Evolutionary conservation across 2,888 invertebrate species (phyloP).

Genomic region (Deroplatys truncata): DNA sequence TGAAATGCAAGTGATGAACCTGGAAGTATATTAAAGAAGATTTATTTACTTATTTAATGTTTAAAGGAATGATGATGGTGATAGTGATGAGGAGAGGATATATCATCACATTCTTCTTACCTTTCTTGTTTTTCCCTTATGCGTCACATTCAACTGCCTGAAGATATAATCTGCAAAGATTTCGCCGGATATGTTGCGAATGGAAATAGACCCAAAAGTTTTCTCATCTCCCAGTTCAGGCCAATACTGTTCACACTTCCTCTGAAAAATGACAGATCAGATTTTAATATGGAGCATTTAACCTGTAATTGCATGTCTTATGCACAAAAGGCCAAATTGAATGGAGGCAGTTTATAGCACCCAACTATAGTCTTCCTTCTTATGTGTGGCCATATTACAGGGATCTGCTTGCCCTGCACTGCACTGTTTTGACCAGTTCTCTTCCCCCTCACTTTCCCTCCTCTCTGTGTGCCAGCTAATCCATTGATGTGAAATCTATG

Average conservation of each 20-base stretch:
- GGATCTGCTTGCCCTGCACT: too few relatives aligned
- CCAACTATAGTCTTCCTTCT: too few relatives aligned
- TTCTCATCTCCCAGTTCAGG: slow-evolving; percentile 45
- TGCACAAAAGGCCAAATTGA: too few relatives aligned
- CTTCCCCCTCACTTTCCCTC: too few relatives aligned
- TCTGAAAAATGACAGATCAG: slow-evolving; percentile 37
- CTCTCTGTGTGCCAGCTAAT: too few relatives aligned
- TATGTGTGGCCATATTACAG: too few relatives aligned
- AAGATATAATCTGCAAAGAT: slow-evolving; percentile 18
- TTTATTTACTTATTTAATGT: background rate
- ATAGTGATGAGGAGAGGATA: background rate
- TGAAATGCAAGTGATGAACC: slow-evolving; percentile 50
- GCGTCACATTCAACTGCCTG: slow-evolving; percentile 22
- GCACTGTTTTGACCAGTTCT: too few relatives aligned
- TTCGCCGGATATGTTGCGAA: slow-evolving; percentile 35
- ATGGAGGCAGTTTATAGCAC: too few relatives aligned
- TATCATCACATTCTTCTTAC: slow-evolving; percentile 31
- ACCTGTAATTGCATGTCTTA: too few relatives aligned
- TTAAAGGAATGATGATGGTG: too few relatives aligned
- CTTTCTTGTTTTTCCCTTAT: slow-evolving; percentile 37
- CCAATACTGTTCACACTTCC: slow-evolving; percentile 52
- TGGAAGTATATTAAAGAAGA: slow-evolving; percentile 32
- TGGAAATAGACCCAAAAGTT: slow-evolving; percentile 40
- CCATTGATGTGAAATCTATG: too few relatives aligned
- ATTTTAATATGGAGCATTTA: too few relatives aligned